Evolutionary conservation across 2,888 invertebrate species (phyloP).

Genomic region (Leptopilina syphax): DNA sequence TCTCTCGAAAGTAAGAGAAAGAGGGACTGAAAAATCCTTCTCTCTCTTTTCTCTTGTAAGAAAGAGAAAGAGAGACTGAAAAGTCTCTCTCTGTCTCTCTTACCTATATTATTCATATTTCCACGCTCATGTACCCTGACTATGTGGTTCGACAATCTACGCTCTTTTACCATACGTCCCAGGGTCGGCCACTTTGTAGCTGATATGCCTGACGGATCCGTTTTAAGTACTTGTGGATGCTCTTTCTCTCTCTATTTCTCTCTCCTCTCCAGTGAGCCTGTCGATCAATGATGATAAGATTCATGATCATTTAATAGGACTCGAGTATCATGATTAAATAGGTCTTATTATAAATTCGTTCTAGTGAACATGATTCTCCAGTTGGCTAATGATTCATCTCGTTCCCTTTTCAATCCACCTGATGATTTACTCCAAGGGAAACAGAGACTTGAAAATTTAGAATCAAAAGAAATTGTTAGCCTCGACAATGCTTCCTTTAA

Average conservation of each 20-base stretch:
- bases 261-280: conserved; percentile 9
- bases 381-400: neutral
- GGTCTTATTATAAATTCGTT: conserved; percentile 26
- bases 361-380: conserved; percentile 15
- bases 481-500: neutral
- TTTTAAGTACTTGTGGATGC: conserved; percentile 38
- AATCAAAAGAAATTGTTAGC: neutral
- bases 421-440: conserved; percentile 17
- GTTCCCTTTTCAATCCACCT: neutral
- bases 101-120: conserved; percentile 71
- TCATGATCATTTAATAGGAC: conserved; percentile 36
- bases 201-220: conserved; percentile 47
- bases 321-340: conserved; percentile 20
- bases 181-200: conserved; percentile 56
- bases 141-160: conserved; percentile 56
- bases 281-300: conserved; percentile 41
- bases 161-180: conserved; percentile 52
- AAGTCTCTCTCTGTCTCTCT: conserved; percentile 56
- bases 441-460: neutral
- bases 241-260: neutral
- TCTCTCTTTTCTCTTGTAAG: conserved; percentile 32
- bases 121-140: conserved; percentile 56
- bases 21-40: no score
- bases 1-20: conserved; percentile 21
- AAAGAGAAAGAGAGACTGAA: no score